Percentiles rank a stretch among this genome's conserved stretches.
These are phyloP conservation scores for Luehdorfia chinensis DNA, from an alignment of 1,140 invertebrate species.

Conservation along the genomic window DNA sequence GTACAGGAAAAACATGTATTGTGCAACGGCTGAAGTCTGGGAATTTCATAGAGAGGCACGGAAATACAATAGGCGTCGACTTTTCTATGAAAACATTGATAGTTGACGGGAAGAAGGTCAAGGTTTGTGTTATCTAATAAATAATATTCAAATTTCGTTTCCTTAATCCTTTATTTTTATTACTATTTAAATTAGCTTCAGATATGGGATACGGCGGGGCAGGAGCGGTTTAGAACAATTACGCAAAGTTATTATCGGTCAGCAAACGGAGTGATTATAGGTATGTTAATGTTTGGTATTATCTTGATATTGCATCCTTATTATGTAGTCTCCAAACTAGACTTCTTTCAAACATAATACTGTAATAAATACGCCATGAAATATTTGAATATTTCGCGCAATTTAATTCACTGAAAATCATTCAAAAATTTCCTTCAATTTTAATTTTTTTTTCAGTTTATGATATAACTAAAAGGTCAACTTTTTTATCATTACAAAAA, in stretches of 20 bases:
- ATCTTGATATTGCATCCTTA: too few relatives aligned
- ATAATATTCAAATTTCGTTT: not conserved
- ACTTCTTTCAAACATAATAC: too few relatives aligned
- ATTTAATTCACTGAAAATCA: too few relatives aligned
- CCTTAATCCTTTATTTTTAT: not conserved
- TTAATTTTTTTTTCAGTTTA: slow-evolving; percentile 94
- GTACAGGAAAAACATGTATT: slow-evolving; percentile 91
- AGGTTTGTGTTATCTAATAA: slow-evolving; percentile 79
- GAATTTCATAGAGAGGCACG: slow-evolving; percentile 94
- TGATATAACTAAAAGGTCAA: slow-evolving; percentile 94
- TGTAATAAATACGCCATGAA: too few relatives aligned
- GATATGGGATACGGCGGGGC: slow-evolving; percentile 97
- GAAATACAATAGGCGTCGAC: slow-evolving; percentile 96
- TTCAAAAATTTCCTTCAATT: too few relatives aligned
- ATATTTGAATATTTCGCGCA: too few relatives aligned
- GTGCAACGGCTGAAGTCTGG: slow-evolving; percentile 96
- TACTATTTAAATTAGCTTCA: slow-evolving; percentile 85
- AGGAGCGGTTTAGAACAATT: slow-evolving; percentile 94
- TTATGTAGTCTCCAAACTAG: too few relatives aligned
- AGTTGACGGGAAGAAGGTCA: slow-evolving; percentile 94
- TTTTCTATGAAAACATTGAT: slow-evolving; percentile 97
- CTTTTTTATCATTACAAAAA: slow-evolving; percentile 91
- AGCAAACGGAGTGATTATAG: slow-evolving; percentile 90
- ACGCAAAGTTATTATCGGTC: slow-evolving; percentile 97
- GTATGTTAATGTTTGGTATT: slow-evolving; percentile 36